These are phyloP conservation scores for Meiosimyza platycephala DNA, from an alignment of 2,888 invertebrate species.

Conservation along the genomic window DNA sequence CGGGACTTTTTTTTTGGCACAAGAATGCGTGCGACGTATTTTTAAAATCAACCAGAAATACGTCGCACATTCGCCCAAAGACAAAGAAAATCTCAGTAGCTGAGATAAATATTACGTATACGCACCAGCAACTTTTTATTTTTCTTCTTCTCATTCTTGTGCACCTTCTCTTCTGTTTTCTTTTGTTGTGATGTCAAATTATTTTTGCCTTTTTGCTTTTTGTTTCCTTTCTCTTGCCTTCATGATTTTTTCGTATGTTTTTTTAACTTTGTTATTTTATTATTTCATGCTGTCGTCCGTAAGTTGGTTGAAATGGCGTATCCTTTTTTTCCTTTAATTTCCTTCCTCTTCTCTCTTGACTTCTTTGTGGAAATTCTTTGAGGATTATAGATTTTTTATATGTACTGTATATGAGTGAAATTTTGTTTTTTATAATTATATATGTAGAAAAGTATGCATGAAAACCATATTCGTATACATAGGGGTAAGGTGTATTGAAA, in stretches of 20 bases:
- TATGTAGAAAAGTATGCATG: conserved; percentile 23
- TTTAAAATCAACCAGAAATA: conserved; percentile 27
- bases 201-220: conserved; percentile 44
- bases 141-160: conserved; percentile 27
- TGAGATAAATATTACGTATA: conserved; percentile 46
- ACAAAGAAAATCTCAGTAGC: conserved; percentile 27
- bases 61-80: conserved; percentile 17
- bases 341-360: conserved; percentile 43
- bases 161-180: conserved; percentile 23
- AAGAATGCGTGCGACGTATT: conserved; percentile 18
- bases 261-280: conserved; percentile 41
- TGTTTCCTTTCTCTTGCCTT: conserved; percentile 11
- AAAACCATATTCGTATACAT: neutral
- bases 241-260: conserved; percentile 6
- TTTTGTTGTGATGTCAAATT: conserved; percentile 30
- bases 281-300: conserved; percentile 26
- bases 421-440: conserved; percentile 27
- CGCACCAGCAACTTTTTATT: conserved; percentile 45
- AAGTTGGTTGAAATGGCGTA: conserved; percentile 44
- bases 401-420: conserved; percentile 20
- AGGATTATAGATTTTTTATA: conserved; percentile 57
- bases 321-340: conserved; percentile 48
- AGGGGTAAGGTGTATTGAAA: too few relatives aligned
- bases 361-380: conserved; percentile 24
- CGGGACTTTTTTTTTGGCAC: conserved; percentile 7